A percentile compares a stretch with the other conserved stretches of the same genome.
These are phyloP conservation scores for Anneissia japonica DNA, from an alignment of 35 echinoderm and acorn worm species.

Conservation along the genomic window DNA sequence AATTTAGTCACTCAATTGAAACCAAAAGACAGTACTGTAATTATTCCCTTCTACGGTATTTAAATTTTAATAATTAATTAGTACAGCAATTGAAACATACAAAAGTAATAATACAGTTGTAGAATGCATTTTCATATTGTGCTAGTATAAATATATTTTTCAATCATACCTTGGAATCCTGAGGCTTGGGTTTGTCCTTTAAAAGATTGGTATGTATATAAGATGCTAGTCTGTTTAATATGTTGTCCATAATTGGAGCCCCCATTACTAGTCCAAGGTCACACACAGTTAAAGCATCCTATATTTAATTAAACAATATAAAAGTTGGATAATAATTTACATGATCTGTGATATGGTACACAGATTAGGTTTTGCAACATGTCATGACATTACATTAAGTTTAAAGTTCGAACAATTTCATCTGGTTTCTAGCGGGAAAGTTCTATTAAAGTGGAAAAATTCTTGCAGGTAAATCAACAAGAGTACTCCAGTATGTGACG, in stretches of 20 bases:
- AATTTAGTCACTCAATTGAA: too few species aligned
- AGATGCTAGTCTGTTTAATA: conserved; percentile 56
- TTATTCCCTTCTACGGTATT: too few species aligned
- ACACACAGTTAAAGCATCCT: conserved; percentile 64
- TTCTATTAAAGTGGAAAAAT: not conserved
- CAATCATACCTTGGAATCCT: not conserved
- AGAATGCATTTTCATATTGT: too few species aligned
- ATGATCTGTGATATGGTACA: not conserved
- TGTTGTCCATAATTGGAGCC: conserved; percentile 74
- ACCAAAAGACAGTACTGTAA: too few species aligned
- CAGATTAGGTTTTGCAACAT: not conserved
- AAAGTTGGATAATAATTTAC: not conserved
- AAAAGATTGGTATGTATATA: conserved; percentile 32
- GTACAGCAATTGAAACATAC: too few species aligned
- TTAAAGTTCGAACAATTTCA: not conserved
- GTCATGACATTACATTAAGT: not conserved
- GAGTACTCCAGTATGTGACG: too few species aligned
- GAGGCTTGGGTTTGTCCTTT: not conserved
- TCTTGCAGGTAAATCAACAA: not conserved
- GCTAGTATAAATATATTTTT: too few species aligned
- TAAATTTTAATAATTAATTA: too few species aligned
- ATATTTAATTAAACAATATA: not conserved
- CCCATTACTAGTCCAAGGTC: conserved; percentile 95
- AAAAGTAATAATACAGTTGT: too few species aligned
- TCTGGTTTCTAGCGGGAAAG: not conserved